These are phyloP conservation scores for Drosophila siamana DNA, from an alignment of 2,888 invertebrate species.

Conservation along the genomic window DNA sequence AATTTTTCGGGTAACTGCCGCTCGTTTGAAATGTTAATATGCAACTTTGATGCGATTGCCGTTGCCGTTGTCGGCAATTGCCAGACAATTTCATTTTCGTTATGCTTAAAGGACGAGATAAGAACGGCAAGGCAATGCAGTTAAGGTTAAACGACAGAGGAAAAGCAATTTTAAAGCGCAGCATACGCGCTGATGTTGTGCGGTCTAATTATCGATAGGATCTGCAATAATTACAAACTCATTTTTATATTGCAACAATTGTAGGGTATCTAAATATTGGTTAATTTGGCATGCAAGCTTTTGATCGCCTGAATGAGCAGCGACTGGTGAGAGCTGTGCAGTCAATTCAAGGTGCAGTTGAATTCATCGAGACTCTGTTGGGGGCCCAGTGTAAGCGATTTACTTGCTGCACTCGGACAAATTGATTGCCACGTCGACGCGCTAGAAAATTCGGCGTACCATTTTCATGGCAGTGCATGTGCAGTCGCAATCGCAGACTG, in stretches of 20 bases:
- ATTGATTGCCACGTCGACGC: slow-evolving; percentile 71
- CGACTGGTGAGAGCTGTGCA: slow-evolving; percentile 17
- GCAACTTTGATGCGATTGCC: slow-evolving; percentile 71
- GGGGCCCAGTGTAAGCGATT: slow-evolving; percentile 48
- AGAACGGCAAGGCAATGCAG: slow-evolving; percentile 7
- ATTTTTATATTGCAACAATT: too few species aligned
- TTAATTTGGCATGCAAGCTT: slow-evolving; percentile 8
- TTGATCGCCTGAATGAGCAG: neutral
- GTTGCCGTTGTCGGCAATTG: slow-evolving; percentile 68
- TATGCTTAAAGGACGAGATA: slow-evolving; percentile 53
- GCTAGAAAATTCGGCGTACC: slow-evolving; percentile 49
- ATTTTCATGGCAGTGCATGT: slow-evolving; percentile 52
- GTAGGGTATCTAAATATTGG: slow-evolving; percentile 5
- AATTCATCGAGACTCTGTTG: slow-evolving; percentile 9
- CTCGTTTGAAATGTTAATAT: slow-evolving; percentile 79
- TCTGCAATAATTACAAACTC: neutral
- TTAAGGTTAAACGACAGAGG: neutral
- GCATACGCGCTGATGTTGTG: neutral
- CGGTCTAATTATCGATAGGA: slow-evolving; percentile 3
- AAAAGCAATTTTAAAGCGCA: neutral
- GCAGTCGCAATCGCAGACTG: slow-evolving; percentile 5
- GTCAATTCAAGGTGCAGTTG: slow-evolving; percentile 24
- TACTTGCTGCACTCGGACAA: slow-evolving; percentile 57
- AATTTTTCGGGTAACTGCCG: slow-evolving; percentile 72
- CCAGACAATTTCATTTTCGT: slow-evolving; percentile 73